These are phyloP conservation scores for Charanyca ferruginea DNA, from an alignment of 2,888 invertebrate genomes.

Conservation along the genomic window DNA sequence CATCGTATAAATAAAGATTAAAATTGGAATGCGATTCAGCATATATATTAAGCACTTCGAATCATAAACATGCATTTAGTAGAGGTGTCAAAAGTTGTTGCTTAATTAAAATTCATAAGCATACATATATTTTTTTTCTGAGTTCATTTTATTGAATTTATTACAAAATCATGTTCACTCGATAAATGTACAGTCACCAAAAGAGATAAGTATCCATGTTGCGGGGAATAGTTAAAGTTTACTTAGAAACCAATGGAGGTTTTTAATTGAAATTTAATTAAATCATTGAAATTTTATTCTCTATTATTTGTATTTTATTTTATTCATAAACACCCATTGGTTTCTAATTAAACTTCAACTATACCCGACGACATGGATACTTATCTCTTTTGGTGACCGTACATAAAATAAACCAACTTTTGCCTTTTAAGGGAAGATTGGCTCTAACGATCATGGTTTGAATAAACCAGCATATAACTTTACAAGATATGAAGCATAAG, in stretches of 20 bases:
- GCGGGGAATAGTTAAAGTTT: no score
- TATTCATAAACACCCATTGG: no score
- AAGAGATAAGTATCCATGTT: no score
- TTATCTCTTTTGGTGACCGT: no score
- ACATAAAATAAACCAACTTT: slow-evolving; percentile 43
- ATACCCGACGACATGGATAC: no score
- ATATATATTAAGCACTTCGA: slow-evolving; percentile 30
- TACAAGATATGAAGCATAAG: slow-evolving; percentile 36
- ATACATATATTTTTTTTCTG: slow-evolving; percentile 23
- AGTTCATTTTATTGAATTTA: slow-evolving; percentile 41
- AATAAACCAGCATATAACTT: slow-evolving; percentile 22
- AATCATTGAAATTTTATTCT: no score
- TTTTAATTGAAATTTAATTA: no score
- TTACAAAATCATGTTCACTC: slow-evolving; percentile 33
- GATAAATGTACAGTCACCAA: slow-evolving; percentile 42
- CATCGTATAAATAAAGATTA: slow-evolving; percentile 43
- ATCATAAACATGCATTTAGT: slow-evolving; percentile 50
- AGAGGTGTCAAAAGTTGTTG: slow-evolving; percentile 47
- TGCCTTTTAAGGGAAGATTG: slow-evolving; percentile 57
- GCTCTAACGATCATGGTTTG: slow-evolving; percentile 30
- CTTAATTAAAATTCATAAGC: slow-evolving; percentile 54
- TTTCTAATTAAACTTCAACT: no score
- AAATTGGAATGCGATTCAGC: slow-evolving; percentile 36
- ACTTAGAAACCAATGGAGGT: no score
- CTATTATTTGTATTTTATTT: no score